phyloP scores from a whole-genome alignment of 2,113 vertebrate species.

The Glareola pratincola region DNA sequence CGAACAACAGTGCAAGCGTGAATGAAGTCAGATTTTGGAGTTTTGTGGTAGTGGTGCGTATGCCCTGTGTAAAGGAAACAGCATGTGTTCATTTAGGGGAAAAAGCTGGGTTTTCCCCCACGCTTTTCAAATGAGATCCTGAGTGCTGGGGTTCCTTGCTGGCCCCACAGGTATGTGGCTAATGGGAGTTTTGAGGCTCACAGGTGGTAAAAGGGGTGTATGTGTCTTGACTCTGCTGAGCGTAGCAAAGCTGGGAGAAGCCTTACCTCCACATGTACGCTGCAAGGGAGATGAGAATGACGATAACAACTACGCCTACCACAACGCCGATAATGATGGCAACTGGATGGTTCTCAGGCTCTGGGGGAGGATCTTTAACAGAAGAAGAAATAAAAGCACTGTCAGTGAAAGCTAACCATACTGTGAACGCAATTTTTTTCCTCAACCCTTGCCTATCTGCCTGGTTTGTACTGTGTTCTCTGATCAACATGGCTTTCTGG shows the following conservation, averaged over 20 bases:
- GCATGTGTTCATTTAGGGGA: neutral
- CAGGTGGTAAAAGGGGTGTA: neutral
- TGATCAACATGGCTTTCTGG: neutral
- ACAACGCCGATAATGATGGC: neutral
- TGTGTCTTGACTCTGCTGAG: neutral
- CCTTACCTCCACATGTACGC: slow-evolving; percentile 43
- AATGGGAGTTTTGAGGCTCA: neutral
- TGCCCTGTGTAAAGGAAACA: neutral
- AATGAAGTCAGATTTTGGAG: neutral
- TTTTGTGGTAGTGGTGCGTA: neutral
- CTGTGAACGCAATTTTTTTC: neutral
- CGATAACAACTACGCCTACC: neutral
- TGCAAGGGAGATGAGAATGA: neutral
- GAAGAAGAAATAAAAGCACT: neutral
- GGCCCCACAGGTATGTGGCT: neutral
- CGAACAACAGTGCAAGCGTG: neutral
- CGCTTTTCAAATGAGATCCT: neutral
- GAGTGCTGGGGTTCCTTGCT: neutral
- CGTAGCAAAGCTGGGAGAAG: neutral
- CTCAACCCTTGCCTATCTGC: neutral
- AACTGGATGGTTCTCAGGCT: accelerated
- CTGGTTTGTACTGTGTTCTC: neutral
- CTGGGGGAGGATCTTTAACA: neutral
- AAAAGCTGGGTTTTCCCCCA: neutral
- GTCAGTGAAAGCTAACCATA: neutral